These are phyloP conservation scores for Myotis findleyi DNA, from an alignment of 2,797 vertebrate genomes.

Conservation along the genomic window DNA sequence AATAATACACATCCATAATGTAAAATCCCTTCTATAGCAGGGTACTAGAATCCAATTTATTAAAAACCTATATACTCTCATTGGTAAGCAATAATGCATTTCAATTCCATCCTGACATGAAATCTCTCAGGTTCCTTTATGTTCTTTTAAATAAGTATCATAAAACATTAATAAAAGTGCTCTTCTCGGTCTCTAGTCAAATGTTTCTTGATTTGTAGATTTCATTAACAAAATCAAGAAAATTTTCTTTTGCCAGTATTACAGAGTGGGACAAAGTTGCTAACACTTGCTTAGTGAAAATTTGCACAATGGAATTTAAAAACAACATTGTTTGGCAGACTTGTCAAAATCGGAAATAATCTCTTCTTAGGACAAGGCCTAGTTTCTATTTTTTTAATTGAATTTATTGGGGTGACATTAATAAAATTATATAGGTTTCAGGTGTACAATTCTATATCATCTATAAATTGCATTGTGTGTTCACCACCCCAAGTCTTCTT, in stretches of 20 bases:
- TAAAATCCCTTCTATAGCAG: slow-evolving; percentile 58
- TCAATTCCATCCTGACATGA: slow-evolving; percentile 59
- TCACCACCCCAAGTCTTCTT: background rate
- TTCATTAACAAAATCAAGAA: slow-evolving; percentile 75
- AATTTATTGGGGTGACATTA: background rate
- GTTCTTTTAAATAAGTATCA: slow-evolving; percentile 71
- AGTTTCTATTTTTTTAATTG: background rate
- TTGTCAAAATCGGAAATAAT: slow-evolving; percentile 49
- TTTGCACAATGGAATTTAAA: slow-evolving; percentile 1
- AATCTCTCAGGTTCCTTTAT: slow-evolving; percentile 74
- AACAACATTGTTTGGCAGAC: background rate
- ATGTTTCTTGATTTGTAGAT: slow-evolving; percentile 74
- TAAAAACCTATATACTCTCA: slow-evolving; percentile 52
- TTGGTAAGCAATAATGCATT: slow-evolving; percentile 69
- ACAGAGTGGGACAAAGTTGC: slow-evolving; percentile 26
- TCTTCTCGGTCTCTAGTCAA: slow-evolving; percentile 58
- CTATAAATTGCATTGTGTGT: background rate
- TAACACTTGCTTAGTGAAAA: slow-evolving; percentile 49
- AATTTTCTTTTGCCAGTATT: slow-evolving; percentile 35
- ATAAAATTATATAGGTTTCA: background rate
- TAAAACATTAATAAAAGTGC: slow-evolving; percentile 69
- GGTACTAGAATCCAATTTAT: slow-evolving; percentile 62
- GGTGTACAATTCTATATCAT: background rate
- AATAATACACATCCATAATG: slow-evolving; percentile 68
- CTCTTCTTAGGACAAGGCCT: background rate